Conservation (phyloP, 2,113 vertebrate species). For the Ascaphus truei region DNA sequence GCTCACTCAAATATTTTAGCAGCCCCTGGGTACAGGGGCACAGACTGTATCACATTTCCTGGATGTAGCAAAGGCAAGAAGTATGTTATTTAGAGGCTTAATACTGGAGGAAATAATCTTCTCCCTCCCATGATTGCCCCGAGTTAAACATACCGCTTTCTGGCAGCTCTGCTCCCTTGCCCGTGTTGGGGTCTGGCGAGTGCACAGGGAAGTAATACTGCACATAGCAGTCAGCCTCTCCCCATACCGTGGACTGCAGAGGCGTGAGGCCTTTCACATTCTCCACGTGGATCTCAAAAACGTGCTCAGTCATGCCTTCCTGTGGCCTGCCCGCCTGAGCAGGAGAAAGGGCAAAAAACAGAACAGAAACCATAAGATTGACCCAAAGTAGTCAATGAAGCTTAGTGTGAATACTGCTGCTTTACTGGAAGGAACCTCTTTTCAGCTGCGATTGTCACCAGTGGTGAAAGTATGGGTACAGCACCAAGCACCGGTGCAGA, state of each 20-base stretch:
- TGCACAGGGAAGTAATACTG: constrained; percentile 87
- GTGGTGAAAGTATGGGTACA: too few relatives aligned
- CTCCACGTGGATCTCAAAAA: constrained; percentile 81
- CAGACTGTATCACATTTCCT: too few relatives aligned
- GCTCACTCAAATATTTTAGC: too few relatives aligned
- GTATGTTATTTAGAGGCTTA: too few relatives aligned
- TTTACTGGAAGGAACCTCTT: too few relatives aligned
- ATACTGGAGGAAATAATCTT: too few relatives aligned
- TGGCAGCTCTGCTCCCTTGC: constrained; percentile 18
- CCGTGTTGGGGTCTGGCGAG: constrained; percentile 40
- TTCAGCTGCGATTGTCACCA: too few relatives aligned
- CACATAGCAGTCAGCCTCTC: constrained; percentile 91
- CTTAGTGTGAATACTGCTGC: constrained; percentile 3
- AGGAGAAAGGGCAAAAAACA: not conserved
- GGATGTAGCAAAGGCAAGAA: too few relatives aligned
- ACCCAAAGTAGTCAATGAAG: constrained; percentile 26
- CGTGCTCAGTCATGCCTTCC: constrained; percentile 68
- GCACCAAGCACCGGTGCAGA: too few relatives aligned
- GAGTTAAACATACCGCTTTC: constrained; percentile 63
- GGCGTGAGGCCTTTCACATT: constrained; percentile 76
- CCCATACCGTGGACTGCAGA: constrained; percentile 91
- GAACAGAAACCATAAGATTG: constrained; percentile 28
- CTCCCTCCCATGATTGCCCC: too few relatives aligned
- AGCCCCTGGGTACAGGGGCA: too few relatives aligned
- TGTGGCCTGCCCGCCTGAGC: constrained; percentile 48